phyloP scores from a whole-genome alignment of 37 sponge, comb jelly and placozoan genomes.

The Petrosia ficiformis region DNA sequence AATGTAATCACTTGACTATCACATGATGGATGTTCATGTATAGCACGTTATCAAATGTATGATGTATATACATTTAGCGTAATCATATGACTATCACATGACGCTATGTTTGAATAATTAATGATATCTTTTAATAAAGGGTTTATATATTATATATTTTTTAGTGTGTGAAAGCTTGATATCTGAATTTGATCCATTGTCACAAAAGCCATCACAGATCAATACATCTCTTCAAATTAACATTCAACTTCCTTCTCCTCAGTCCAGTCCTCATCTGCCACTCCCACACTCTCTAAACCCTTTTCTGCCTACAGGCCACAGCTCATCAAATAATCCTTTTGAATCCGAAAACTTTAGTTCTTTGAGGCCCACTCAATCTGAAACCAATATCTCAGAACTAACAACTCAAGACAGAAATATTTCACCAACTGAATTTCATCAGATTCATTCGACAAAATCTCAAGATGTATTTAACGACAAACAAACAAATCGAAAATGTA shows the following conservation, averaged over 20 bases:
- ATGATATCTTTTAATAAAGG: too few relatives aligned
- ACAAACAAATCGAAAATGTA: background rate
- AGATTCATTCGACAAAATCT: background rate
- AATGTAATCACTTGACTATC: too few relatives aligned
- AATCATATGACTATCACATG: too few relatives aligned
- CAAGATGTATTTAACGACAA: background rate
- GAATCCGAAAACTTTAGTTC: too few relatives aligned
- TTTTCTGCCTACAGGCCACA: background rate
- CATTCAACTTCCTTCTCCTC: background rate
- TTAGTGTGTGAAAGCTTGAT: slow-evolving; percentile 33
- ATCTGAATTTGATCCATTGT: slow-evolving; percentile 40
- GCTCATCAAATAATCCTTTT: too few relatives aligned
- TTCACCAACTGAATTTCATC: background rate
- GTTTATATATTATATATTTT: too few relatives aligned
- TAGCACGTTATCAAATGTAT: too few relatives aligned
- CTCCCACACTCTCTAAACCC: background rate
- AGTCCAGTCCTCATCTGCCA: background rate
- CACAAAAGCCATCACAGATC: background rate
- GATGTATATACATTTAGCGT: too few relatives aligned
- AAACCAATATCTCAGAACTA: background rate
- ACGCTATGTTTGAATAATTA: too few relatives aligned
- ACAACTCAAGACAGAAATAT: background rate
- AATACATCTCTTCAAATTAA: background rate
- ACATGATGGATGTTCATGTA: too few relatives aligned
- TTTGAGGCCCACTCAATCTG: background rate